These are phyloP conservation scores for Lipophrys pholis DNA, from an alignment of 2,113 vertebrate species.

Conservation along the genomic window DNA sequence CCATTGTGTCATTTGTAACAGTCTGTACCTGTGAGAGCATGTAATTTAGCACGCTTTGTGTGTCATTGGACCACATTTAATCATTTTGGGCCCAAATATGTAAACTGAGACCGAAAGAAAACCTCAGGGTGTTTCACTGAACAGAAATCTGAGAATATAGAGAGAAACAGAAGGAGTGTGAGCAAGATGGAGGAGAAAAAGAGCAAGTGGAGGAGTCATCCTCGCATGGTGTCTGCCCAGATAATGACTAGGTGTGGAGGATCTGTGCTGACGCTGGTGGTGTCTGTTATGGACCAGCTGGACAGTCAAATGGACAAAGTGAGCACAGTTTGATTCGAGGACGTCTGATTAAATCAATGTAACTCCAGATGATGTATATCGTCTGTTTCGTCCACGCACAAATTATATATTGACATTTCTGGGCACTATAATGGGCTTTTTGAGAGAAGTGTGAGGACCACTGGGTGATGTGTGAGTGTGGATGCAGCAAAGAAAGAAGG, in stretches of 20 bases:
- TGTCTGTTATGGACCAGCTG: slow-evolving; percentile 41
- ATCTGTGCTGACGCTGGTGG: slow-evolving; percentile 29
- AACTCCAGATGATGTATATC: background rate
- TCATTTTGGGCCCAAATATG: too few species aligned
- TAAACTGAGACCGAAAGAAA: too few species aligned
- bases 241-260: slow-evolving; percentile 50
- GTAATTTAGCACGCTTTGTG: too few species aligned
- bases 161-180: background rate
- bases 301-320: slow-evolving; percentile 33
- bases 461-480: background rate
- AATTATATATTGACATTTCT: too few species aligned
- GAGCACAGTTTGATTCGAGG: slow-evolving; percentile 1
- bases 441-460: too few species aligned
- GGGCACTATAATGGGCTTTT: too few species aligned
- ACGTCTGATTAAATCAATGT: background rate
- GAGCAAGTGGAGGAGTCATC: slow-evolving; percentile 28
- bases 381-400: too few species aligned
- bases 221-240: slow-evolving; percentile 18
- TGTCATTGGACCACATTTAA: too few species aligned
- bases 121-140: too few species aligned
- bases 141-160: background rate
- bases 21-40: too few species aligned
- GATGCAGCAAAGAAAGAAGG: background rate
- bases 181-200: background rate
- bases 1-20: too few species aligned